Evolutionary conservation across 2,797 vertebrate genomes (phyloP), one percentile per base, ranked within the genome.

Genomic region (Fringilla coelebs): DNA sequence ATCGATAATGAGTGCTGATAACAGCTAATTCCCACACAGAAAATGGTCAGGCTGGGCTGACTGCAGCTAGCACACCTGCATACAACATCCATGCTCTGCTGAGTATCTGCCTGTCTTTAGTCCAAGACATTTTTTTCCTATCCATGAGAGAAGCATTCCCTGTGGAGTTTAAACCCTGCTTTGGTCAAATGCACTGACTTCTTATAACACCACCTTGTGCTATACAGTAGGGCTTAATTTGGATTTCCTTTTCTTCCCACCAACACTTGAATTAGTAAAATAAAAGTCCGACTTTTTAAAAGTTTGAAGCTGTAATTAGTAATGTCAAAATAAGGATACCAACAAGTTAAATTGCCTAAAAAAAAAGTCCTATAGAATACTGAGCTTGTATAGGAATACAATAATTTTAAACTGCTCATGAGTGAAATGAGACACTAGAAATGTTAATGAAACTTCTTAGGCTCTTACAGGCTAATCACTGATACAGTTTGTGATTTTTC

Each of bases 371-470:
- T 97, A 67, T 41, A 82, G 91, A 93, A 93, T 65, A 90, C 49
- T 84, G 83, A 94, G 63, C 67, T 92, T 87, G 19, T 88, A 85
- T 91, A 52, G 61, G 86, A 96, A 84, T 88, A 85, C 66, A 91
- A 80, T 95, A 78, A 95, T 96, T 96, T 96, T 97, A 90, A 95
- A 95, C 65, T 97, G 80, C 82, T 97, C 94, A 94, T 85, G 96
- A 95, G 93, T 96, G 92, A 98, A 97, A 97, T 97, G 86, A 97
- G 95, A 95, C 95, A 93, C n/a, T 95, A 78, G 87, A 96, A 96
- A 93, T 92, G 28, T 95, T 94, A 97, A 97, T 85, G 94, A 91
- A 95, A 92, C 49, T 83, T 90, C 71, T 65, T 71, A 66, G 55
- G 51, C 66, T 84, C 40, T 74, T 89, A 41, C 38, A 79, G 83